phyloP scores from a whole-genome alignment of 2,888 invertebrate species.

The Calliphora vomitoria region DNA sequence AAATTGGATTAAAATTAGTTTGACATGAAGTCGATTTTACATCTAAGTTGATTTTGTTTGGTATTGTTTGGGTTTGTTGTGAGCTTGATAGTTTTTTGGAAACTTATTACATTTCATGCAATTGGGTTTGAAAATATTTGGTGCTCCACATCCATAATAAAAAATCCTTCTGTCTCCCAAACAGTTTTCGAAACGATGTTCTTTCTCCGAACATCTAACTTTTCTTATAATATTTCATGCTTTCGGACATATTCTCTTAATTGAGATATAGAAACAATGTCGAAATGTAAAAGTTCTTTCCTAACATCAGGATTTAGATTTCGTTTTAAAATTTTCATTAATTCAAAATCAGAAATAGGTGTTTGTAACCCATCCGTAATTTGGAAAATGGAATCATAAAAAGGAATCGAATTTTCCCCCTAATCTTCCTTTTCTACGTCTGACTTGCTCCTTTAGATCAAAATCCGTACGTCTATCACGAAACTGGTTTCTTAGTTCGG shows the following conservation, averaged over 20 bases:
- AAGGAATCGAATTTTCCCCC: slow-evolving; percentile 26
- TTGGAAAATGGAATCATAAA: slow-evolving; percentile 37
- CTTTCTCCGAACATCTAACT: not conserved
- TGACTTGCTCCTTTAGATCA: slow-evolving; percentile 25
- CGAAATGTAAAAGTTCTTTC: slow-evolving; percentile 31
- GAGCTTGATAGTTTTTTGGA: slow-evolving; percentile 6
- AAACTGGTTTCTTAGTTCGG: slow-evolving; percentile 37
- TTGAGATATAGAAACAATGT: slow-evolving; percentile 1
- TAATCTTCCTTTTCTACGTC: slow-evolving; percentile 23
- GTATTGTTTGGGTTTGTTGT: not conserved
- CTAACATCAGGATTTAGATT: slow-evolving; percentile 3
- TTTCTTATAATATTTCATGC: slow-evolving; percentile 13
- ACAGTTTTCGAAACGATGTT: slow-evolving; percentile 24
- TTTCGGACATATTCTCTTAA: slow-evolving; percentile 27
- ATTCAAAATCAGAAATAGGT: slow-evolving; percentile 26
- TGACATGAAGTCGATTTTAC: slow-evolving; percentile 14
- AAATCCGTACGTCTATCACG: slow-evolving; percentile 31
- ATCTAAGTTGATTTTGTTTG: not conserved
- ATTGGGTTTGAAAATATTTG: slow-evolving; percentile 31
- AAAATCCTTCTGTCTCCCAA: slow-evolving; percentile 20
- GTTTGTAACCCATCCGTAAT: slow-evolving; percentile 31
- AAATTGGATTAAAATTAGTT: not conserved
- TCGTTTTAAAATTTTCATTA: slow-evolving; percentile 11
- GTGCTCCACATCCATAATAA: slow-evolving; percentile 23
- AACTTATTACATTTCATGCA: slow-evolving; percentile 4